phyloP scores from a whole-genome alignment of 1,140 invertebrate species.

The Drosophila watanabei region DNA sequence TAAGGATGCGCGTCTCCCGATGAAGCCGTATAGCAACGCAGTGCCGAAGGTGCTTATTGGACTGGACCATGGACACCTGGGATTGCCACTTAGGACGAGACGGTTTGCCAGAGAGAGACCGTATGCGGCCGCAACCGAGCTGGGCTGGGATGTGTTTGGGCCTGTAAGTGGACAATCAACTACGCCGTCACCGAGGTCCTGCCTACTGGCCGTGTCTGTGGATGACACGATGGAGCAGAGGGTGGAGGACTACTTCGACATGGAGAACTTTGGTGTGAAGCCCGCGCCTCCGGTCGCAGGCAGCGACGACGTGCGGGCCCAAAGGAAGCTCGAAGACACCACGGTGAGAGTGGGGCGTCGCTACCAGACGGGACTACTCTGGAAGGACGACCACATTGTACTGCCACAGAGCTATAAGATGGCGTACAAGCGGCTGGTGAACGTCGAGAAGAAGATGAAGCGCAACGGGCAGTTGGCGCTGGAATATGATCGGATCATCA shows the following conservation, averaged over 20 bases:
- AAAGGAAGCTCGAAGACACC: too few species aligned
- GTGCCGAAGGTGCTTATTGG: constrained; percentile 6
- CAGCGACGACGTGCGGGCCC: not conserved
- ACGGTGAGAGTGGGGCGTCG: too few species aligned
- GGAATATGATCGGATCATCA: too few species aligned
- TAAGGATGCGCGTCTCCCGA: not conserved
- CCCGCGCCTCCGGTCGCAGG: not conserved
- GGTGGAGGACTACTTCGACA: constrained; percentile 13
- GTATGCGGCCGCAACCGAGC: not conserved
- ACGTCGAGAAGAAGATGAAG: not conserved
- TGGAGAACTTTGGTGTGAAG: constrained; percentile 17
- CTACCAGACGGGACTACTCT: too few species aligned
- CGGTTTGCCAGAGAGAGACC: not conserved
- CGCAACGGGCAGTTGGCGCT: too few species aligned
- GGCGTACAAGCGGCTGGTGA: too few species aligned
- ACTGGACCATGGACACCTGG: not conserved
- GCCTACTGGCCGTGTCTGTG: constrained; percentile 16
- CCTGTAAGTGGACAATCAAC: not conserved
- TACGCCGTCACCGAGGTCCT: not conserved
- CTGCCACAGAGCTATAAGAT: too few species aligned
- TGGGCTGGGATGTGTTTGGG: not conserved
- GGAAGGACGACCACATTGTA: too few species aligned
- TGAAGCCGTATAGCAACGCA: constrained; percentile 14
- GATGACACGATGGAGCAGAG: constrained; percentile 18
- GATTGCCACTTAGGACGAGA: not conserved